These are phyloP conservation scores for Aphodius sticticus DNA, from an alignment of 2,888 invertebrate genomes.

Conservation along the genomic window DNA sequence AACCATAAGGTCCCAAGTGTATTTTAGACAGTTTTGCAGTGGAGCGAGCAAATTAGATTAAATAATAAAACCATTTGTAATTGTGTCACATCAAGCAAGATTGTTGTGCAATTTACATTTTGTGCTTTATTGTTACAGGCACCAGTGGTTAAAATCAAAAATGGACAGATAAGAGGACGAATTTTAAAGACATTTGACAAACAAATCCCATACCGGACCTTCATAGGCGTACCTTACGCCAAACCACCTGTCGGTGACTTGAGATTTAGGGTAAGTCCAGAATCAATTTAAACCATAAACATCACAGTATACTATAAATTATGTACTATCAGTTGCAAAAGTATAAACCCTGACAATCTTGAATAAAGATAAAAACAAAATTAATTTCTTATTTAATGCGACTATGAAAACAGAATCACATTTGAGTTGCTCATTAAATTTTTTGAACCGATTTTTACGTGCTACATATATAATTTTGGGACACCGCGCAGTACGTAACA, in stretches of 20 bases:
- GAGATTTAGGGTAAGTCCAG: slow-evolving; percentile 6
- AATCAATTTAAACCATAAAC: neutral
- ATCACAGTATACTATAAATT: neutral
- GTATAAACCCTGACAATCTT: neutral
- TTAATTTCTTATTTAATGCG: too few relatives aligned
- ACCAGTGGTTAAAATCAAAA: slow-evolving; percentile 9
- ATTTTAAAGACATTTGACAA: slow-evolving; percentile 11
- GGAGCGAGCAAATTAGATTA: too few relatives aligned
- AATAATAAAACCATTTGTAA: too few relatives aligned
- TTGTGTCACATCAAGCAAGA: too few relatives aligned
- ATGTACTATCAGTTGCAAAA: neutral
- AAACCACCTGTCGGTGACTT: slow-evolving; percentile 11
- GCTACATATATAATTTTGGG: too few relatives aligned
- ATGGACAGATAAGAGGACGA: neutral
- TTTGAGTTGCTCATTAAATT: neutral
- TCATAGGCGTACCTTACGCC: slow-evolving; percentile 12
- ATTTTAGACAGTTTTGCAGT: too few relatives aligned
- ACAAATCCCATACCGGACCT: neutral
- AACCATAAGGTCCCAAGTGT: too few relatives aligned
- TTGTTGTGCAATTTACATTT: too few relatives aligned
- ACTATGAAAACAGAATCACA: neutral
- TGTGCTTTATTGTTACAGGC: neutral
- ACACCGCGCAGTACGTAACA: too few relatives aligned
- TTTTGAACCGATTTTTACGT: too few relatives aligned
- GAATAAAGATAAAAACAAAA: too few relatives aligned